These are phyloP conservation scores for Rugalucina vietnamica DNA, from an alignment of 2,888 invertebrate genomes.

Conservation along the genomic window DNA sequence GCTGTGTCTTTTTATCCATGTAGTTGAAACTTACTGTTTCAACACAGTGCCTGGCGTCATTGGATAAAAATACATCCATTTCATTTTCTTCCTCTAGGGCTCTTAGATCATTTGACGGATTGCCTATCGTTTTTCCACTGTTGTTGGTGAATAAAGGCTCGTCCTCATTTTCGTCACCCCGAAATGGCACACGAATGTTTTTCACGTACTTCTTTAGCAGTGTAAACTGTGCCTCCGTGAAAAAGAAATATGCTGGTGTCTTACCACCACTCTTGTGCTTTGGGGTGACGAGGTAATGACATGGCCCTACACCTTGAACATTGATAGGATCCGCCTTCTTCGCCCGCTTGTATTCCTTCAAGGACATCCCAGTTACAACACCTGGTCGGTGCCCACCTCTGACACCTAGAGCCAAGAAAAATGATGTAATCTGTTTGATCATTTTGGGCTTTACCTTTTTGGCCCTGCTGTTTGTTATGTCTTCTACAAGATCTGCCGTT, in stretches of 20 bases:
- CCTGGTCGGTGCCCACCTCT: neutral
- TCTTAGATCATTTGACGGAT: neutral
- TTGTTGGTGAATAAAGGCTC: neutral
- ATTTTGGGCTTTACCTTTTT: neutral
- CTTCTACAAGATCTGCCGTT: neutral
- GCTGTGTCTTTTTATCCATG: neutral
- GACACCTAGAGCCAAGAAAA: neutral
- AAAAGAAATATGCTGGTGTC: neutral
- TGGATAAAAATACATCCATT: neutral
- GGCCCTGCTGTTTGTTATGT: neutral
- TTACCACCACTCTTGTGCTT: neutral
- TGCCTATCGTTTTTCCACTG: neutral
- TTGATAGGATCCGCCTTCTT: neutral
- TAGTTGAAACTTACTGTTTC: neutral
- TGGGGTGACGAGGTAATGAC: neutral
- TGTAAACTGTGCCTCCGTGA: neutral
- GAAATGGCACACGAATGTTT: neutral
- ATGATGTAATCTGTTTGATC: neutral
- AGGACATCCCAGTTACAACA: neutral
- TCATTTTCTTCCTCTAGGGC: neutral
- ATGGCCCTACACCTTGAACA: neutral
- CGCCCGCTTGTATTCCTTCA: neutral
- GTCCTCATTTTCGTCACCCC: neutral
- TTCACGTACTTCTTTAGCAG: neutral
- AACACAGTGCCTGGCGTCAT: neutral